phyloP scores from a whole-genome alignment of 1,140 invertebrate genomes.

The Medauroidea extradentata region DNA sequence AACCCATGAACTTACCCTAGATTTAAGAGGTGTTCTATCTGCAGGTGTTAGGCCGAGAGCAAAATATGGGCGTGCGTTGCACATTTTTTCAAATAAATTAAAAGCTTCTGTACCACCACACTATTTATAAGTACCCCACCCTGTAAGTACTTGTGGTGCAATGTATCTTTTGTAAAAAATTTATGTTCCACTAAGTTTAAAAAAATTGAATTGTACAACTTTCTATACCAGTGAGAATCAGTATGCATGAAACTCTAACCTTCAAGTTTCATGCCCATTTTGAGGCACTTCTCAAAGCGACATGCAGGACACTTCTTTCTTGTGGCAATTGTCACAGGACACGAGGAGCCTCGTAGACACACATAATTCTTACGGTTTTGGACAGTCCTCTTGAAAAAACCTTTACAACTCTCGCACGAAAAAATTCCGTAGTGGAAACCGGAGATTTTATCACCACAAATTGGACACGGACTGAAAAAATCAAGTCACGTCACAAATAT shows the following conservation, averaged over 20 bases:
- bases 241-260: conserved; percentile 48
- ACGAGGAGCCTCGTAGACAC: conserved; percentile 84
- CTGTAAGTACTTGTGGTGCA: no score
- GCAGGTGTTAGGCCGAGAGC: no score
- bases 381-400: conserved; percentile 97
- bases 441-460: conserved; percentile 92
- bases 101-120: no score
- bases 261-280: conserved; percentile 96
- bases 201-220: background rate
- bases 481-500: no score
- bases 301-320: conserved; percentile 96
- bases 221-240: no score
- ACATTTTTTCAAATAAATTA: no score
- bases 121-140: no score
- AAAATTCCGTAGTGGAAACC: conserved; percentile 96
- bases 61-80: no score
- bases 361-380: conserved; percentile 97
- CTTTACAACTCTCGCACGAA: conserved; percentile 96
- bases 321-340: conserved; percentile 86
- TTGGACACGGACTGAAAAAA: conserved; percentile 76
- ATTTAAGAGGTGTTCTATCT: no score
- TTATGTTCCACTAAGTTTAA: background rate
- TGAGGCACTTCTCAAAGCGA: conserved; percentile 93
- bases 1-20: no score
- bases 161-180: no score